These are phyloP conservation scores for Girardinichthys multiradiatus DNA, from an alignment of 2,113 vertebrate genomes.

Conservation along the genomic window DNA sequence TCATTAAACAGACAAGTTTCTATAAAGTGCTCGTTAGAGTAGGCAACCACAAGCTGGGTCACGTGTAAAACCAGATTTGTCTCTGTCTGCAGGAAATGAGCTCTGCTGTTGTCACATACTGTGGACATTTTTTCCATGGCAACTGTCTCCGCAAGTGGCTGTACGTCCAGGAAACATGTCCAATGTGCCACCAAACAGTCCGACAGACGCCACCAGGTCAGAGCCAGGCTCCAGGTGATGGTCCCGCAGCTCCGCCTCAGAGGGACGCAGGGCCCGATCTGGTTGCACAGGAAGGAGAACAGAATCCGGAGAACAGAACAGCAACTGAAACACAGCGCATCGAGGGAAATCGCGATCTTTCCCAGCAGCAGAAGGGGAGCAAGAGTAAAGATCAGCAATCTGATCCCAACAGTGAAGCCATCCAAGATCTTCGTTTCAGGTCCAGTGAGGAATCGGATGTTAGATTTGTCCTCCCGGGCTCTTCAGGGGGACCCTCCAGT, in stretches of 20 bases:
- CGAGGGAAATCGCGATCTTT: background rate
- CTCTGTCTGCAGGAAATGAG: slow-evolving; percentile 82
- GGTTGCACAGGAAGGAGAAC: slow-evolving; percentile 9
- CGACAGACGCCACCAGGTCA: slow-evolving; percentile 33
- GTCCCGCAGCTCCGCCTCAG: slow-evolving; percentile 10
- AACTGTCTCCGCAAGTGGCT: slow-evolving; percentile 89
- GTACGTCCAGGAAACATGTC: slow-evolving; percentile 88
- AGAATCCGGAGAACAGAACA: background rate
- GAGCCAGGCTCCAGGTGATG: slow-evolving; percentile 25
- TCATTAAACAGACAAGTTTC: too few relatives aligned
- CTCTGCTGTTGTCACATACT: slow-evolving; percentile 84
- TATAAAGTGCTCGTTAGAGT: background rate
- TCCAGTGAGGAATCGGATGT: slow-evolving; percentile 66
- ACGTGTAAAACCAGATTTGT: slow-evolving; percentile 1
- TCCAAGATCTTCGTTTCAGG: slow-evolving; percentile 47
- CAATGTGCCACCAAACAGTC: slow-evolving; percentile 86
- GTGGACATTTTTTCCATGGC: slow-evolving; percentile 86
- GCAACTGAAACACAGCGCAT: background rate
- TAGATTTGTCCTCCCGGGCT: slow-evolving; percentile 35
- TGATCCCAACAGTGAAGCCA: background rate
- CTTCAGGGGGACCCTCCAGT: background rate
- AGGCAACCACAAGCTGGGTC: background rate
- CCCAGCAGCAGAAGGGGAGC: rapidly evolving
- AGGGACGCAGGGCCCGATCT: background rate
- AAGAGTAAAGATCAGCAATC: slow-evolving; percentile 3